Evolutionary conservation across 2,113 vertebrate genomes (phyloP), one percentile per base, ranked within the genome.

Genomic region (Dunckerocampus dactyliophorus): DNA sequence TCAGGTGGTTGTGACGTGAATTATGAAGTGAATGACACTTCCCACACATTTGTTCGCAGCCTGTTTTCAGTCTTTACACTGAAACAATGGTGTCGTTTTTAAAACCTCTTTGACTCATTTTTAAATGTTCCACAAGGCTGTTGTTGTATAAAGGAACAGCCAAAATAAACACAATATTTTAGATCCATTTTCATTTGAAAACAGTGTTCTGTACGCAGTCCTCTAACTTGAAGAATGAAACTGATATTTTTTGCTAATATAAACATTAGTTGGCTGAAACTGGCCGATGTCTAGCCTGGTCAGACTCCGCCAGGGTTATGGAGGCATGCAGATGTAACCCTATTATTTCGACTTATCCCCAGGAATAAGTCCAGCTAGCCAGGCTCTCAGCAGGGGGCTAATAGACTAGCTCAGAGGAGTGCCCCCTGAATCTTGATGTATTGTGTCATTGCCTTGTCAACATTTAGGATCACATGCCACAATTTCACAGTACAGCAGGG

Each of bases 401-500:
- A 89, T 87, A 86, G 88, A 83, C 84, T 76, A 63, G 62, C 82
- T 72, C 80, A 78, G 74, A 75, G 83, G 58, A 76, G 74, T 76
- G 79, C 86, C 59, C 46, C 15, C 84, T 61, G 72, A 85, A 68
- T 81, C 79, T 67, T 56, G 51, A 78, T 84, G 79, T 80, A 87
- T 90, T 89, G 88, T 91, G 88, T 88, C 79, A 82, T 75, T 78
- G 83, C 79, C 89, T 87, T 88, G 89, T 89, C 87, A 89, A 89
- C 86, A 90, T 92, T 91, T 90, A 85, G 84, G 86, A 89, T 91
- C 89, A 89, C 87, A 91, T 88, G 87, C 84, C 85, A 84, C 90
- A 87, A 91, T 92, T 90, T 91, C 90, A 90, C 89, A 88, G 81
- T 89, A 82, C 88, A 74, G 85, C 79, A 73, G 84, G 85, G 80